phyloP scores from a whole-genome alignment of 64 coral and sea anemone genomes.

The Astreopora myriophthalma region DNA sequence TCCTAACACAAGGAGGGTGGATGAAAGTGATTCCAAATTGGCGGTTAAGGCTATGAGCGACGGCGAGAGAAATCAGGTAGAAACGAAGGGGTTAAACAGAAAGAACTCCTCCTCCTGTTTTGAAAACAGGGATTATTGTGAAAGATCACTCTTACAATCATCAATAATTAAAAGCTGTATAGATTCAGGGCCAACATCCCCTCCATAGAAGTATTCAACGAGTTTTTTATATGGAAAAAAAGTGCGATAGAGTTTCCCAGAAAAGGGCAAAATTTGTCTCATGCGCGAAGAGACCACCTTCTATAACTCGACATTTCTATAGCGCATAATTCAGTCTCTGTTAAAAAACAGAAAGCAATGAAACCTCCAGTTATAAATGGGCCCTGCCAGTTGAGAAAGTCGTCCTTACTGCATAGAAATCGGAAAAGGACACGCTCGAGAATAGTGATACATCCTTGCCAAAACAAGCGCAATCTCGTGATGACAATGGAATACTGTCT shows the following conservation, averaged over 20 bases:
- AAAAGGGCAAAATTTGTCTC: conserved; percentile 2
- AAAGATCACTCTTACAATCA: background rate
- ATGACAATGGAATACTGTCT: background rate
- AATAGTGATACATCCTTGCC: background rate
- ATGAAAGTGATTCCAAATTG: background rate
- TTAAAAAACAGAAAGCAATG: background rate
- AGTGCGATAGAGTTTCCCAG: background rate
- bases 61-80: background rate
- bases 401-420: too few species aligned
- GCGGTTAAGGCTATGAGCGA: background rate
- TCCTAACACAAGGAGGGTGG: background rate
- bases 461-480: background rate
- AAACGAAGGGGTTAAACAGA: background rate
- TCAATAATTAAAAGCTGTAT: background rate
- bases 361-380: background rate
- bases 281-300: background rate
- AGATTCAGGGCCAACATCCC: background rate
- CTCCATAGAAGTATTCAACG: background rate
- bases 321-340: background rate
- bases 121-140: background rate
- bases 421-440: background rate
- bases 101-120: too few species aligned
- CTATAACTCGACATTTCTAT: background rate
- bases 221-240: background rate
- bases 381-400: background rate